Conservation (phyloP, 2,113 vertebrate genomes). For the Saguinus midas region DNA sequence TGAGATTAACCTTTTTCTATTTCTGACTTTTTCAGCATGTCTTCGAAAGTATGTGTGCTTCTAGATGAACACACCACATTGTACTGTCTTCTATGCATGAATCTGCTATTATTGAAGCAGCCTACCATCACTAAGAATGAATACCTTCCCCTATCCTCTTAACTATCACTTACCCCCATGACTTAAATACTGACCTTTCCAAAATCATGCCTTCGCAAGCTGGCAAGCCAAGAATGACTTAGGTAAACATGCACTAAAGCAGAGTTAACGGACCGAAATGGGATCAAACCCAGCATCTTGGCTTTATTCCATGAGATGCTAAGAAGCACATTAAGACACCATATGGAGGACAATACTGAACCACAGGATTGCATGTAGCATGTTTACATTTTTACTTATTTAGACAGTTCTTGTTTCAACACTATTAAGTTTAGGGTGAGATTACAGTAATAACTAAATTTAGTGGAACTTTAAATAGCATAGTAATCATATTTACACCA, state of each 20-base stretch:
- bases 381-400: not conserved
- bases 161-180: not conserved
- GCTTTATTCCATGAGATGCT: not conserved
- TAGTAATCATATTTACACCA: not conserved
- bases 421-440: not conserved
- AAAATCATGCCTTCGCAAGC: not conserved
- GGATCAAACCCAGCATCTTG: not conserved
- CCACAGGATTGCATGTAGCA: not conserved
- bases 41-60: not conserved
- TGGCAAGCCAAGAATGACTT: not conserved
- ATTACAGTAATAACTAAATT: conserved; percentile 19
- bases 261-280: not conserved
- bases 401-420: not conserved
- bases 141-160: not conserved
- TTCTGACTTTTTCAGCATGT: not conserved
- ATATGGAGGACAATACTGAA: not conserved
- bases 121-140: not conserved
- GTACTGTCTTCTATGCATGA: not conserved
- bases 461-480: not conserved
- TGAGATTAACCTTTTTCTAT: not conserved
- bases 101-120: not conserved
- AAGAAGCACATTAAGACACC: not conserved
- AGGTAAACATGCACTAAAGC: not conserved
- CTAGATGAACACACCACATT: not conserved
- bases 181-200: not conserved